Percentiles rank a stretch among this genome's conserved stretches.
Evolutionary conservation across 2,113 vertebrate species (phyloP).

Genomic region (Maccullochella peelii): DNA sequence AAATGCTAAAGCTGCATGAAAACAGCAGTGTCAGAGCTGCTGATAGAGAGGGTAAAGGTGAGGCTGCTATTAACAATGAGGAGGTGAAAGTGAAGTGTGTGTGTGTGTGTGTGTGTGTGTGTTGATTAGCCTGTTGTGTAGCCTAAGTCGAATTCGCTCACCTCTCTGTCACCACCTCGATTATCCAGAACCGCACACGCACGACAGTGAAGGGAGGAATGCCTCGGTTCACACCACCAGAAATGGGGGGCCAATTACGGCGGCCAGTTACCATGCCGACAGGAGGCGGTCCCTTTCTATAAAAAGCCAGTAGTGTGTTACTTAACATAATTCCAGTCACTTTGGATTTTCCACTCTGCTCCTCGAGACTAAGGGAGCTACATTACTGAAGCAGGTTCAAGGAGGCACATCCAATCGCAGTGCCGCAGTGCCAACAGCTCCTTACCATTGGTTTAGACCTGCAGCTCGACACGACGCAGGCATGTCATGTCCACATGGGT

Average conservation of each 20-base stretch:
- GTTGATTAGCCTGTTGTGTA: conserved; percentile 2
- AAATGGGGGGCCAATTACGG: conserved; percentile 62
- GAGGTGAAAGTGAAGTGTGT: neutral
- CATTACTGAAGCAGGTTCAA: conserved; percentile 43
- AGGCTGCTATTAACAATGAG: conserved; percentile 14
- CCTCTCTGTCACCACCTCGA: conserved; percentile 34
- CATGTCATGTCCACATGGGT: neutral
- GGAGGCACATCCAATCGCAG: conserved; percentile 35
- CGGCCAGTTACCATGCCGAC: conserved; percentile 76
- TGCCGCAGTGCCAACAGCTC: conserved; percentile 4
- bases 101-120: neutral
- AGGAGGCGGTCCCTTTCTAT: conserved; percentile 64
- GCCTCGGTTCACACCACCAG: conserved; percentile 44
- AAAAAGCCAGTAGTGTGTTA: conserved; percentile 73
- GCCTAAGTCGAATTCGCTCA: neutral
- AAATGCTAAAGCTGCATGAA: conserved; percentile 16
- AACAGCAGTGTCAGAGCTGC: conserved; percentile 24
- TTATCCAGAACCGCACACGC: conserved; percentile 36
- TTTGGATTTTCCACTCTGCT: conserved; percentile 71
- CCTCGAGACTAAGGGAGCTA: conserved; percentile 38
- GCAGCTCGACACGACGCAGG: neutral
- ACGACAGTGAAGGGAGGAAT: conserved; percentile 45
- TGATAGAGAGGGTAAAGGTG: conserved; percentile 13
- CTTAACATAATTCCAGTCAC: conserved; percentile 81
- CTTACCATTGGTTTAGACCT: neutral